Base-by-base conservation (phyloP, 2,113 vertebrate species). In the Halichoerus grypus region DNA sequence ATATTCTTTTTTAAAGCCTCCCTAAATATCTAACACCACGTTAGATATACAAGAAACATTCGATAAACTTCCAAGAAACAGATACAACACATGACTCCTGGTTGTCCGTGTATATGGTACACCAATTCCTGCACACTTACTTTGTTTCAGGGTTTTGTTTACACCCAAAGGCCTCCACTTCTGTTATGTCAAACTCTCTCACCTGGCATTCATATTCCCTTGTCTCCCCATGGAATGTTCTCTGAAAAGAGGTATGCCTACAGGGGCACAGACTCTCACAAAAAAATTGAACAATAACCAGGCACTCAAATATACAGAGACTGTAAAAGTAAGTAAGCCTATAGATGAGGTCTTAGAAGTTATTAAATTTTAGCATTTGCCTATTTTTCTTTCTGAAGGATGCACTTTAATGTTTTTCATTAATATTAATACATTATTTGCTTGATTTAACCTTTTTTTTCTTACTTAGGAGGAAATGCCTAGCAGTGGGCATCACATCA, bases 401-500 rank as follows among this genome's bases (percentile, higher is more conserved):
- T 33, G 28, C 46, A 86, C 16, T 95, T 95, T 65, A 53, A 93
- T 63, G 9, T 21, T 83, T 91, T 83, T 86, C 33, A 59, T 21
- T 57, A 85, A 91, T 28, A 88, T 71, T 79, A 71, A 97, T n/a
- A 83, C 7, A 63, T n/a, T 77, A 89, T 85, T 95, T 80, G 24
- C 39, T 95, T 98, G 95, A 97, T 98, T 99, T 63, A 19, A 46
- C 46, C 26, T 28, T 49, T 26, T 76, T 51, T 57, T 88, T 49
- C 71, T 67, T 46, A 53, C 31, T 31, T n/a, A 26, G 4, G 51
- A 89, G 31, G 46, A 81, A 93, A 90, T 61, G 59, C 21, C 53
- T 89, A 84, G 51, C 39, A n/a, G 51, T 80, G 53, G 22, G 80
- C 36, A 72, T 36, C 65, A 91, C 13, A 33, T 74, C 65, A 65